Base-by-base conservation (phyloP, 2,797 vertebrate species). In the Macropodus opercularis region DNA sequence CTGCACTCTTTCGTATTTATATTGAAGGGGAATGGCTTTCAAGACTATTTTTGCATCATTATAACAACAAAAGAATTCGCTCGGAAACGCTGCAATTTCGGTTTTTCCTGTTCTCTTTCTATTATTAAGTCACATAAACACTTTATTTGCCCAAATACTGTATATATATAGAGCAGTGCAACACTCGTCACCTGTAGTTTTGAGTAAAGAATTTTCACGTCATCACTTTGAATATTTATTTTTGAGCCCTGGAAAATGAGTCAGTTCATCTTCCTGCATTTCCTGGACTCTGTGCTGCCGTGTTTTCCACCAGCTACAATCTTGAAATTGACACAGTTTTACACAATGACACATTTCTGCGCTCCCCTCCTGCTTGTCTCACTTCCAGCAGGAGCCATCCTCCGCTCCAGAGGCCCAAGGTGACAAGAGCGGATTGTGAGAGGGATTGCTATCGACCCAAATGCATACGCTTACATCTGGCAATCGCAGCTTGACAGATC, bases 401-500 rank as follows among this genome's bases (percentile, higher is more conserved):
- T 73, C 69, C 43, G 23, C 72, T 83, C 47, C 59, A 67, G 32
- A 74, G 65, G 79, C 86, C 85, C 81, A 83, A 85, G 85, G 87
- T 91, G 89, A 91, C 86, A 85, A 84, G 78, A 85, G 68, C 77
- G 84, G 78, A 85, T 85, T 80, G 85, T 82, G 86, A 78, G 70
- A 87, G 80, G 86, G 86, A 89, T 85, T 89, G 86, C 70, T 75
- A 92, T 89, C 81, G 87, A 91, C 88, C 89, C 85, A 85, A 83
- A 88, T 87, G 82, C 85, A 87, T 86, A 87, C 79, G 75, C 86
- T 91, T 90, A 90, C 87, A 91, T 92, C 88, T 89, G 87, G 90
- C 80, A 89, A 86, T 90, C 81, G 59, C 80, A 81, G 89, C 85
- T 87, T 91, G 91, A 92, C 88, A 89, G 89, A 92, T 92, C 89